Evolutionary conservation across 2,888 invertebrate species (phyloP), one percentile per base, ranked within the genome.

Genomic region (Lithophane leautieri): DNA sequence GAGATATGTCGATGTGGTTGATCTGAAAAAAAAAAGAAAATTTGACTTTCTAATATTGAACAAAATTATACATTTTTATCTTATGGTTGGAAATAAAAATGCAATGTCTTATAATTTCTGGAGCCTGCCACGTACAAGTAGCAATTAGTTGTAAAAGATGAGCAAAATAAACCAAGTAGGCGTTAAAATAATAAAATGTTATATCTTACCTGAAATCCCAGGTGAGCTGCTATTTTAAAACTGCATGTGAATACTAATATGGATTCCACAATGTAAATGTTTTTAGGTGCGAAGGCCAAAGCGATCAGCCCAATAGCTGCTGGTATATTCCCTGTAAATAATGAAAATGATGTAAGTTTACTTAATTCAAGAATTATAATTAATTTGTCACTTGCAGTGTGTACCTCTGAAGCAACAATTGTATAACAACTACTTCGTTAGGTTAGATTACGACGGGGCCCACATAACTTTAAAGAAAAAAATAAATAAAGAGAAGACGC

Each of bases 1-100:
- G 98, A 0, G 98, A 97, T 70, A 98, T 97, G 91, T 98, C 98
- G 69, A 98, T 98, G 88, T 98, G 98, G 92, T 98, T 98, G 0
- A 97, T 97, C 96, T 97, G 95, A 3, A 83, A 84, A 56, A 47
- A 50, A 6, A 42, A 25, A 34, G 9, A 25, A 4, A n/a, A 2
- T 11, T 3, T 25, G 9, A 6, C 16, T 42, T 52, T 12, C 0
- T 19, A 44, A 28, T 44, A 60, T n/a, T 9, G 2, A 56, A 28
- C 6, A 56, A 56, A 56, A 40, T 7, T 34, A 34, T 6, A 4
- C 0, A 6, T 22, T 16, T 8, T 22, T 19, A 50, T 50, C 19
- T 9, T 22, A 42, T 12, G 7, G 16, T 40, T 67, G 19, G 9
- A 25, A 22, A 42, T 42, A 4, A 12, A 22, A 19, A 22, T 22